Evolutionary conservation across 2,113 vertebrate genomes (phyloP), one percentile per base, ranked within the genome.

Genomic region (Menura novaehollandiae): DNA sequence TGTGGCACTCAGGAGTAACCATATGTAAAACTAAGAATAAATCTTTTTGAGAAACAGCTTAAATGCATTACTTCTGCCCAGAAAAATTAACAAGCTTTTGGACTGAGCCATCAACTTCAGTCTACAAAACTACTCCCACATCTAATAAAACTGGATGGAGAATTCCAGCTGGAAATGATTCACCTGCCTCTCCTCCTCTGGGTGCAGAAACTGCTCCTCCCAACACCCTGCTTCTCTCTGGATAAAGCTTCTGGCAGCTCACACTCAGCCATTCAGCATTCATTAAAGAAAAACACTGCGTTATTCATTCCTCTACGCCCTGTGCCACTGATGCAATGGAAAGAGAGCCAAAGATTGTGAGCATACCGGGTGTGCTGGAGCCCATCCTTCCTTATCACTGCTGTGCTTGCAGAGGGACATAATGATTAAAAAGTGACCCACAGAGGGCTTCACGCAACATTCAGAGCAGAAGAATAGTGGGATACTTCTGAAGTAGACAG

Each of bases 231-330:
- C 24, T 91, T 66, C 67, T n/a, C 83, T 77, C 59, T 91, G 64
- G 52, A 72, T 30, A 59, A 85, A 84, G 89, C 56, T 67, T 72
- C 79, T 93, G 90, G 76, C 90, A 80, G 72, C 63, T 81, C 82
- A 74, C 69, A 41, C 67, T 86, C 64, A 21, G 19, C 56, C 85
- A 83, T 92, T 95, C 68, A 97, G 92, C 51, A 93, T 89, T 88
- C 72, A 95, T 17, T 58, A 15, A 43, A 77, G 64, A 46, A 79
- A 91, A 13, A 93, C 84, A 91, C 77, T 69, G 73, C 4, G 39
- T 91, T 86, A 96, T 94, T 96, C 88, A 93, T 95, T 71, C 82
- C 63, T 39, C 62, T 58, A 1, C 53, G 37, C 41, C 35, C 84
- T 63, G 41, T 7, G 43, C 46, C 3, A 10, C 77, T 66, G 62